phyloP scores from a whole-genome alignment of 2,113 vertebrate genomes.

The Nicator chloris region DNA sequence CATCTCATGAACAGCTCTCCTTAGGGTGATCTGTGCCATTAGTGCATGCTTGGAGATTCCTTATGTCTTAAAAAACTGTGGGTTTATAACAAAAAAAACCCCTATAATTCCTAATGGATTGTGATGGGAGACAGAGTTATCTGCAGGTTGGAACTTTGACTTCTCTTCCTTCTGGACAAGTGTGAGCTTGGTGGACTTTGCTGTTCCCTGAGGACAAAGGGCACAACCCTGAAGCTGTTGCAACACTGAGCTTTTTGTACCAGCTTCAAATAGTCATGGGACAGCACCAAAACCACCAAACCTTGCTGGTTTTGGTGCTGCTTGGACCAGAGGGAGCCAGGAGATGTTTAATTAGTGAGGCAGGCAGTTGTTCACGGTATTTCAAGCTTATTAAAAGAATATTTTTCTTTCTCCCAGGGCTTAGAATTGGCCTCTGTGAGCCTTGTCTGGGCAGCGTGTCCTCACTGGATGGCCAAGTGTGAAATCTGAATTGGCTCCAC shows the following conservation, averaged over 20 bases:
- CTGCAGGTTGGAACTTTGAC: constrained; percentile 3
- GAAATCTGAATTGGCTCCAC: background rate
- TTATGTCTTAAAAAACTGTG: background rate
- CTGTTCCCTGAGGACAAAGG: background rate
- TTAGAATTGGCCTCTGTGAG: background rate
- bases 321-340: background rate
- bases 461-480: background rate
- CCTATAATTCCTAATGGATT: accelerated
- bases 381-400: background rate
- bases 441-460: background rate
- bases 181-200: constrained; percentile 30
- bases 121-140: background rate
- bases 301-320: background rate
- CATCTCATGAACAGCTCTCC: background rate
- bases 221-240: background rate
- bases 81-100: background rate
- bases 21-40: background rate
- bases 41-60: background rate
- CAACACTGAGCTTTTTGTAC: background rate
- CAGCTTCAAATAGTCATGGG: background rate
- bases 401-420: background rate
- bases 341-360: background rate
- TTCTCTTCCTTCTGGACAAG: background rate
- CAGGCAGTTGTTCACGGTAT: background rate
- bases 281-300: background rate